Evolutionary conservation across 2,797 vertebrate genomes (phyloP).

Genomic region (Enteromius afrohamiltoni): DNA sequence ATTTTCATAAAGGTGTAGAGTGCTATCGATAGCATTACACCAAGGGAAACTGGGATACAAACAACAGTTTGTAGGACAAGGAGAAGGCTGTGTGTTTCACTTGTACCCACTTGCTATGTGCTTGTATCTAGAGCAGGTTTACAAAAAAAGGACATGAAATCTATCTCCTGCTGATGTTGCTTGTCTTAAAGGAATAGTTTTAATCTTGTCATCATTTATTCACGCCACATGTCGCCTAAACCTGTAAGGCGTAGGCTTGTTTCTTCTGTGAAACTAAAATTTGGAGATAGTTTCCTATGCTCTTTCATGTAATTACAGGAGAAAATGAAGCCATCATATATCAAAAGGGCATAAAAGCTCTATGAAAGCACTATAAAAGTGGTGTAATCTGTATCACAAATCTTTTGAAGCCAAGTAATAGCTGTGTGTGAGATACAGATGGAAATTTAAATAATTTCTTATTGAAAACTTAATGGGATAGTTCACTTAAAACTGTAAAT

Average conservation of each 20-base stretch:
- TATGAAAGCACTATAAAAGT: not conserved
- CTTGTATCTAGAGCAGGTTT: conserved; percentile 28
- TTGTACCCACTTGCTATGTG: conserved; percentile 37
- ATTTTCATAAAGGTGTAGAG: conserved; percentile 40
- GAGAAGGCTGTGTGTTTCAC: conserved; percentile 37
- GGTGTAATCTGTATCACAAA: not conserved
- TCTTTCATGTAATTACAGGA: not conserved
- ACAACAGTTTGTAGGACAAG: conserved; percentile 31
- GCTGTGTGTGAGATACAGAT: not conserved
- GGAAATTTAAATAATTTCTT: not conserved
- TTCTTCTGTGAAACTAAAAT: not conserved
- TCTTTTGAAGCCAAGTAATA: not conserved
- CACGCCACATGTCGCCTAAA: not conserved
- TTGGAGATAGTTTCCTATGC: not conserved
- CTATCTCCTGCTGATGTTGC: not conserved
- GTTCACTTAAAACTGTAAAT: not conserved
- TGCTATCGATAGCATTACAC: conserved; percentile 48
- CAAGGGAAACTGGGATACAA: conserved; percentile 44
- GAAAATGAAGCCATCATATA: not conserved
- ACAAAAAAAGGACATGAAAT: conserved; percentile 11
- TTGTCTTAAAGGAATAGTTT: not conserved
- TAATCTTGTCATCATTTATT: not conserved
- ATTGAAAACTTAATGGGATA: not conserved
- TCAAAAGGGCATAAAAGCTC: conserved; percentile 11
- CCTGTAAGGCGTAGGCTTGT: not conserved